These are phyloP conservation scores for Montipora foliosa DNA, from an alignment of 64 coral and sea anemone genomes.

Conservation along the genomic window DNA sequence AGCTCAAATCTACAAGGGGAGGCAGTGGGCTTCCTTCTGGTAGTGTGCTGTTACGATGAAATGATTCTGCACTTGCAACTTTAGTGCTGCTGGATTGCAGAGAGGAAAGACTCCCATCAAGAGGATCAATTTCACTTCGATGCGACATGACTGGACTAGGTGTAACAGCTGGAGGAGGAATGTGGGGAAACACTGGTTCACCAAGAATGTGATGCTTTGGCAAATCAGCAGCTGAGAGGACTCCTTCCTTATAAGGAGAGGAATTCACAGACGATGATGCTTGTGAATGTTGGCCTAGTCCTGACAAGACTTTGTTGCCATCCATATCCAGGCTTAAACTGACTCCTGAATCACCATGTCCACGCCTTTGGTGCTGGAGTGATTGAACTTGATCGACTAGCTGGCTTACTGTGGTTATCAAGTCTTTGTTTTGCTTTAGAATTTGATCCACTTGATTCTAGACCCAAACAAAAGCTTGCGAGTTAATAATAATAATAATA, in stretches of 20 bases:
- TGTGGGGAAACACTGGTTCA: conserved; percentile 40
- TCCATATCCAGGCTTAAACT: conserved; percentile 23
- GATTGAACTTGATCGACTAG: conserved; percentile 70
- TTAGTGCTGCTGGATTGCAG: conserved; percentile 52
- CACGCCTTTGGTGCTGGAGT: conserved; percentile 49
- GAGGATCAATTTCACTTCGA: conserved; percentile 6
- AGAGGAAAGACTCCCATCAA: conserved; percentile 22
- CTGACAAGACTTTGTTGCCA: conserved; percentile 25
- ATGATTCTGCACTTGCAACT: conserved; percentile 52
- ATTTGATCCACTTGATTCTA: conserved; percentile 72
- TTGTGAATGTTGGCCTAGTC: conserved; percentile 3
- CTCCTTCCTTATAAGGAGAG: conserved; percentile 3
- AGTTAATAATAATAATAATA: not conserved
- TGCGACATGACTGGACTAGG: conserved; percentile 44
- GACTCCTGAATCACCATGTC: conserved; percentile 44
- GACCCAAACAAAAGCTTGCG: not conserved
- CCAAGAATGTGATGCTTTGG: conserved; percentile 12
- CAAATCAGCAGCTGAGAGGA: not conserved
- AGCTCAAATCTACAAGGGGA: conserved; percentile 34
- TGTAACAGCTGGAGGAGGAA: conserved; percentile 40
- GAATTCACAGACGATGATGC: conserved; percentile 5
- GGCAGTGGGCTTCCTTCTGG: conserved; percentile 6
- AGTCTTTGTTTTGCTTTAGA: conserved; percentile 72
- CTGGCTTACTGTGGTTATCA: conserved; percentile 65
- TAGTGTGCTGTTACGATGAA: not conserved